These are phyloP conservation scores for Ptiloglossa arizonensis DNA, from an alignment of 1,140 invertebrate species.

Conservation along the genomic window DNA sequence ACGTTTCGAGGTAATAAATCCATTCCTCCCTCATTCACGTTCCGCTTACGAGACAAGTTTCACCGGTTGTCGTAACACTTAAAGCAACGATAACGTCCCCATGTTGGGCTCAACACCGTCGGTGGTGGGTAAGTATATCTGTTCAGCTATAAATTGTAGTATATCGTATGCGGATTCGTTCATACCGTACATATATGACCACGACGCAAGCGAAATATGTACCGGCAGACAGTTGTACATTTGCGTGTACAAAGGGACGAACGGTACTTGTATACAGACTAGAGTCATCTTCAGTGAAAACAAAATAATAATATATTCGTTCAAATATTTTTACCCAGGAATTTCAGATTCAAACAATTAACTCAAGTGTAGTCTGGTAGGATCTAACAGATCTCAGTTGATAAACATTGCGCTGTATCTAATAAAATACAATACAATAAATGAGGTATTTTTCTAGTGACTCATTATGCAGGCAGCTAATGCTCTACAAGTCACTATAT, in stretches of 20 bases:
- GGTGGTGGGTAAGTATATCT: constrained; percentile 50
- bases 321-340: too few relatives aligned
- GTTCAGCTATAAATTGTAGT: constrained; percentile 53
- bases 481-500: too few relatives aligned
- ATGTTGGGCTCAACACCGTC: constrained; percentile 33
- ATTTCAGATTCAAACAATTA: too few relatives aligned
- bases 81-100: constrained; percentile 57
- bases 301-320: too few relatives aligned
- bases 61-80: constrained; percentile 49
- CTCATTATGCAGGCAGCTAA: too few relatives aligned
- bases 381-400: too few relatives aligned
- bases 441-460: too few relatives aligned
- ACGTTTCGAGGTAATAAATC: constrained; percentile 33
- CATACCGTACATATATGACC: constrained; percentile 1
- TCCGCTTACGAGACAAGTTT: constrained; percentile 40
- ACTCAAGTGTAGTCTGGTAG: too few relatives aligned
- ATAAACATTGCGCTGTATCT: too few relatives aligned
- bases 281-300: too few relatives aligned
- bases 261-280: constrained; percentile 68
- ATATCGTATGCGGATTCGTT: constrained; percentile 33
- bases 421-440: too few relatives aligned
- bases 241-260: constrained; percentile 37
- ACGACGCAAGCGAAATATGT: not conserved
- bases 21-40: constrained; percentile 13
- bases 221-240: not conserved